Evolutionary conservation across 2,888 invertebrate genomes (phyloP).

Genomic region (Aethes cnicana): DNA sequence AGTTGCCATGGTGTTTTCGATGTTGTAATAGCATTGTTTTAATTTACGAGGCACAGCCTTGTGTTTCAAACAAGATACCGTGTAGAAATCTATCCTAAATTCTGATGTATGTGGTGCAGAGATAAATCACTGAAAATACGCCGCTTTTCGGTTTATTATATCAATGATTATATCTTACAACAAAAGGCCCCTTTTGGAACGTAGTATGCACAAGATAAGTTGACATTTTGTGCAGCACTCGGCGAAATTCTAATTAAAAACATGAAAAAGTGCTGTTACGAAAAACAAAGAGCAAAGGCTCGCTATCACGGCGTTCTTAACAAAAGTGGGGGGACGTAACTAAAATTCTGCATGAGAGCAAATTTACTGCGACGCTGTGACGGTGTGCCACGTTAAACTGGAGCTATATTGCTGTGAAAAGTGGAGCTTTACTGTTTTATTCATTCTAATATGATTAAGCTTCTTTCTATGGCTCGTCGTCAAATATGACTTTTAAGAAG

Average conservation of each 20-base stretch:
- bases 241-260: constrained; percentile 20
- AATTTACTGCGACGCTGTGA: neutral
- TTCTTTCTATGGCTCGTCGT: no score
- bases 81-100: no score
- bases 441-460: no score
- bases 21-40: no score
- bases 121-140: neutral
- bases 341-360: constrained; percentile 7
- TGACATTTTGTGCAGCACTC: constrained; percentile 7
- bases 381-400: neutral
- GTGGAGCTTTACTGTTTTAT: no score
- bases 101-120: no score
- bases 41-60: no score
- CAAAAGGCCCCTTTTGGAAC: neutral
- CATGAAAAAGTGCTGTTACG: constrained; percentile 8
- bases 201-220: constrained; percentile 3
- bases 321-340: neutral
- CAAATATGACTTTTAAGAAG: no score
- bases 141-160: neutral
- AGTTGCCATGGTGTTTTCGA: no score
- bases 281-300: constrained; percentile 3
- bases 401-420: no score
- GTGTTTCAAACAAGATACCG: no score
- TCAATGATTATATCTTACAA: neutral
- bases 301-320: constrained; percentile 10